Evolutionary conservation across 2,888 invertebrate genomes (phyloP), one percentile per base, ranked within the genome.

Genomic region (Tridacna gigas): DNA sequence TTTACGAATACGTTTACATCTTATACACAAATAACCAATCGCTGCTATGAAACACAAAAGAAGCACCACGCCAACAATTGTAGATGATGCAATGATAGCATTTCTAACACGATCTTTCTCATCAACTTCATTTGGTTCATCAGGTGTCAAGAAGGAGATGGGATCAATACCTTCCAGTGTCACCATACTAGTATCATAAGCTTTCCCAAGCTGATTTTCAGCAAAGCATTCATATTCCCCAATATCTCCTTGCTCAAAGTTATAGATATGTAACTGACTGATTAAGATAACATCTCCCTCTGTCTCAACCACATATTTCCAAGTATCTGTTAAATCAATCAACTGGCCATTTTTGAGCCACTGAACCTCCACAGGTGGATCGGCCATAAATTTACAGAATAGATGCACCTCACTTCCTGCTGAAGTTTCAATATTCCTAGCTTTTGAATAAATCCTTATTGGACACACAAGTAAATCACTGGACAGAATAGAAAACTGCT

Each of bases 381-480:
- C 88, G 1, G 93, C 89, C 74, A 90, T 89, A 79, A 91, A 92
- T 77, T 90, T 90, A 84, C 92, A 92, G 37, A 86, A 84, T 37
- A 93, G 79, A 37, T 88, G 84, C 15, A 89, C 89, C 48, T 91
- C 83, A 13, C 83, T 86, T 0, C 90, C 91, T 51, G 73, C 63
- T 37, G 79, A 28, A 3, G 91, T 82, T n/a, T 83, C 86, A 18
- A 88, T 80, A 15, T 88, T 86, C 18, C 89, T 86, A 9, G 91
- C 90, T 71, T 91, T 92, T 0, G 92, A 90, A 74, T 91, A 91
- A 91, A 92, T 91, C 26, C 88, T 83, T 5, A 92, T 89, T 48
- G 91, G 89, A 84, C 93, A 93, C 0, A 92, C 87, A 79, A 92
- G 90, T 61, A 90, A 84, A 48, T 90, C 89, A 22, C 88, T 79